These are phyloP conservation scores for Pteropus alecto DNA, from an alignment of 2,113 vertebrate species.

Conservation along the genomic window DNA sequence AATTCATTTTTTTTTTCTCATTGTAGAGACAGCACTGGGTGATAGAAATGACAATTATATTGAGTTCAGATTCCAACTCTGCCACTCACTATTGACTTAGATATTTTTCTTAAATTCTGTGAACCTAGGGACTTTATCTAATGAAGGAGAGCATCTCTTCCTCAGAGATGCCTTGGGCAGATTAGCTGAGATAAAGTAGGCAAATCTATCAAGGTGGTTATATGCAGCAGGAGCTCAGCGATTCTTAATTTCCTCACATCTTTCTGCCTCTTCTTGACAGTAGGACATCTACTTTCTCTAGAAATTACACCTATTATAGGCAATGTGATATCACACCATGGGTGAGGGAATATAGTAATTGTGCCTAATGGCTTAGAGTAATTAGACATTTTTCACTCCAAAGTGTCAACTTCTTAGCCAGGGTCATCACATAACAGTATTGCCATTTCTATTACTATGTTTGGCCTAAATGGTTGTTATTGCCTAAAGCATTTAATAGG, in stretches of 20 bases:
- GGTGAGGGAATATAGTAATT: background rate
- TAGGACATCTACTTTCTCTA: background rate
- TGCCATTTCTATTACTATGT: background rate
- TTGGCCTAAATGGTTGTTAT: background rate
- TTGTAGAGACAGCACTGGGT: background rate
- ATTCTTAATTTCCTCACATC: background rate
- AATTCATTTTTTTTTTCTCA: background rate
- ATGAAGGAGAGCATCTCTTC: background rate
- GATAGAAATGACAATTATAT: background rate
- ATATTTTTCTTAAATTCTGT: background rate
- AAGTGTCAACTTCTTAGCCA: background rate
- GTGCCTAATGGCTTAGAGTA: background rate
- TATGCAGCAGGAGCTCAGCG: background rate
- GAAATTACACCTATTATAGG: background rate
- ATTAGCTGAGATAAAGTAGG: background rate
- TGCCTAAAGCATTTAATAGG: background rate
- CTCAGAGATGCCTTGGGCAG: background rate
- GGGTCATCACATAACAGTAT: background rate
- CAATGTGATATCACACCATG: background rate
- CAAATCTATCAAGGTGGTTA: background rate
- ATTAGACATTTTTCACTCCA: background rate
- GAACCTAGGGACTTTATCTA: background rate
- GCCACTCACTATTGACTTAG: background rate
- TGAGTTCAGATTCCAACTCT: background rate
- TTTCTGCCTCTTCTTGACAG: background rate